Evolutionary conservation across 2,797 vertebrate species (phyloP).

Genomic region (Urocyon cinereoargenteus): DNA sequence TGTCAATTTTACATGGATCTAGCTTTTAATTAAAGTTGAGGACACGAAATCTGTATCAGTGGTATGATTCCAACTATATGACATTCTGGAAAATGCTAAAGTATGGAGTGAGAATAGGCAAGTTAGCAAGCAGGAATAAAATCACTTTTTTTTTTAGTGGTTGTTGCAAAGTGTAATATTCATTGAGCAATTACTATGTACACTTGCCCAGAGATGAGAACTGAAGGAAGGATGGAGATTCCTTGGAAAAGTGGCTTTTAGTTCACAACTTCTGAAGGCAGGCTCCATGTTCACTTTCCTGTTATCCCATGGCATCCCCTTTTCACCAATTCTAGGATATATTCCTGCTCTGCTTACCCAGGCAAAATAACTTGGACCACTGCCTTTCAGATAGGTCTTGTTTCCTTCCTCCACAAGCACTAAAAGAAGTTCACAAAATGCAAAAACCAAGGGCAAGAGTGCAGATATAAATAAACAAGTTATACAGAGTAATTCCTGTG

Average conservation of each 20-base stretch:
- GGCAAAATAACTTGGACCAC: neutral
- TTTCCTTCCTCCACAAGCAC: neutral
- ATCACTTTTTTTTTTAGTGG: neutral
- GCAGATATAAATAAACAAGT: neutral
- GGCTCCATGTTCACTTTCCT: too few species aligned
- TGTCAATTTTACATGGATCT: neutral
- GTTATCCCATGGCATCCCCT: neutral
- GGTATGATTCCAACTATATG: neutral
- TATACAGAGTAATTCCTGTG: neutral
- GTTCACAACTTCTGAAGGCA: neutral
- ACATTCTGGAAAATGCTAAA: neutral
- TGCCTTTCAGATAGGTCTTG: neutral
- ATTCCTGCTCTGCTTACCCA: neutral
- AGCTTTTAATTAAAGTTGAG: neutral
- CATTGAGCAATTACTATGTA: neutral
- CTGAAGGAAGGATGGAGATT: neutral
- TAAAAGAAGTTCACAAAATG: neutral
- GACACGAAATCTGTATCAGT: neutral
- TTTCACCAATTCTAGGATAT: rapidly evolving
- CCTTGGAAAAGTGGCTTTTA: neutral
- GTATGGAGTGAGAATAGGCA: neutral
- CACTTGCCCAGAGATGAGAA: neutral
- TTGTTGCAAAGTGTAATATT: neutral
- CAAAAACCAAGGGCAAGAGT: neutral
- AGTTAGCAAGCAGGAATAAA: neutral